Conservation (phyloP, 2,888 invertebrate genomes). For the Melanostoma mellinum region DNA sequence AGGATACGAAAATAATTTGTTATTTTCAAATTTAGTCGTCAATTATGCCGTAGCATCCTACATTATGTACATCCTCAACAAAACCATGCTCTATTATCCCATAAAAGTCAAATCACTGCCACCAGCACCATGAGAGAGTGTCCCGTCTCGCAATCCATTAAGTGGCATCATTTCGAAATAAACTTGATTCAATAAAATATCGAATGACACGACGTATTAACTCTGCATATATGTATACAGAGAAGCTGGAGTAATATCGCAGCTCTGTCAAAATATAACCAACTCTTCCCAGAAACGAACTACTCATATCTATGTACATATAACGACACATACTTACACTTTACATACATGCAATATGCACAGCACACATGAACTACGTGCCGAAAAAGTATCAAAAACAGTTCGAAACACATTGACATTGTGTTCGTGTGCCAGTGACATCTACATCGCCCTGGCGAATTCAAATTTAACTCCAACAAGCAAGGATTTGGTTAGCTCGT, state of each 20-base stretch:
- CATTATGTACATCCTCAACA: too few species aligned
- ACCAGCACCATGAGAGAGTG: conserved; percentile 9
- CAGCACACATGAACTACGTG: conserved; percentile 23
- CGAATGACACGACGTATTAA: conserved; percentile 57
- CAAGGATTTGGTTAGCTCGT: conserved; percentile 32
- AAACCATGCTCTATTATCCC: neutral
- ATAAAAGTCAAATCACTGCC: conserved; percentile 25
- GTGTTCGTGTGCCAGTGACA: conserved; percentile 11
- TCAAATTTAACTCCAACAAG: conserved; percentile 12
- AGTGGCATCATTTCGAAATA: conserved; percentile 82
- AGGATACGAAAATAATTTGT: conserved; percentile 49
- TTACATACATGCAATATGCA: neutral
- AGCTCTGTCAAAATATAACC: neutral
- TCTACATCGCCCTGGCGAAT: conserved; percentile 18
- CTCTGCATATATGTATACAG: conserved; percentile 15
- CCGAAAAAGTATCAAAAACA: conserved; percentile 33
- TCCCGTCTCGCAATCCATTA: conserved; percentile 73
- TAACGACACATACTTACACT: too few species aligned
- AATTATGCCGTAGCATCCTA: conserved; percentile 24
- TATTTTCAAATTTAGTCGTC: conserved; percentile 55
- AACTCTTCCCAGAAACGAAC: neutral
- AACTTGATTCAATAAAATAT: conserved; percentile 82
- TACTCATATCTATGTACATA: too few species aligned
- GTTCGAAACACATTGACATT: conserved; percentile 20
- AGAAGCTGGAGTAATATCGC: neutral